phyloP scores from a whole-genome alignment of 1,140 invertebrate genomes.

The Drosophila nigrodunni region DNA sequence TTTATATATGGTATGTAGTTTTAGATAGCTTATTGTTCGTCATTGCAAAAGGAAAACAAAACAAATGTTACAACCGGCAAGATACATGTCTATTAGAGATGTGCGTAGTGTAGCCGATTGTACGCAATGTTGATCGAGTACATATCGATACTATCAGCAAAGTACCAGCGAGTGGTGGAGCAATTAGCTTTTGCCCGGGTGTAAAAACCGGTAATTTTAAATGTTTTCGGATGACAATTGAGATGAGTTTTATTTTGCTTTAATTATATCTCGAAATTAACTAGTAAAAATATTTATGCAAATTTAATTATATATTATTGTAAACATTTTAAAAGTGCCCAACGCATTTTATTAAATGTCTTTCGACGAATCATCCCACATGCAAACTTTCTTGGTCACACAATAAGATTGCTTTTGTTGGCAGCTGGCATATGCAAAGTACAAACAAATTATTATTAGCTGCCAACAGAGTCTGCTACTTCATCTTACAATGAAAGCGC shows the following conservation, averaged over 20 bases:
- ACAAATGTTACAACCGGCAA: constrained; percentile 27
- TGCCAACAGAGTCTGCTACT: constrained; percentile 73
- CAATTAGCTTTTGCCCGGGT: background rate
- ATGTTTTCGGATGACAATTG: background rate
- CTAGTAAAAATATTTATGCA: background rate
- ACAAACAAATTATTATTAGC: constrained; percentile 82
- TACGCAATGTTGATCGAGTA: background rate
- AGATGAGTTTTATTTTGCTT: too few relatives aligned
- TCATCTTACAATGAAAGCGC: constrained; percentile 74
- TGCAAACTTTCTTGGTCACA: constrained; percentile 4
- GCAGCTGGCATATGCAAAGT: constrained; percentile 78
- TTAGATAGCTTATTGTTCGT: constrained; percentile 7
- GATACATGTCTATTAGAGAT: constrained; percentile 17
- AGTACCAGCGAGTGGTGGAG: background rate
- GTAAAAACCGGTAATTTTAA: constrained; percentile 5
- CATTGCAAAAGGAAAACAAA: constrained; percentile 9
- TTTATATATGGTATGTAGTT: background rate
- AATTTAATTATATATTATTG: background rate
- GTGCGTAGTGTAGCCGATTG: background rate
- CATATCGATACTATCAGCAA: background rate
- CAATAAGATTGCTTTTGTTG: constrained; percentile 36
- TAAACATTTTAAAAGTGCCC: background rate
- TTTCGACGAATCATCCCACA: background rate
- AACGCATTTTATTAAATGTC: background rate
- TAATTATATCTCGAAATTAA: too few relatives aligned